Conservation (phyloP, 2,113 vertebrate genomes). For the Hemiprocne comata region DNA sequence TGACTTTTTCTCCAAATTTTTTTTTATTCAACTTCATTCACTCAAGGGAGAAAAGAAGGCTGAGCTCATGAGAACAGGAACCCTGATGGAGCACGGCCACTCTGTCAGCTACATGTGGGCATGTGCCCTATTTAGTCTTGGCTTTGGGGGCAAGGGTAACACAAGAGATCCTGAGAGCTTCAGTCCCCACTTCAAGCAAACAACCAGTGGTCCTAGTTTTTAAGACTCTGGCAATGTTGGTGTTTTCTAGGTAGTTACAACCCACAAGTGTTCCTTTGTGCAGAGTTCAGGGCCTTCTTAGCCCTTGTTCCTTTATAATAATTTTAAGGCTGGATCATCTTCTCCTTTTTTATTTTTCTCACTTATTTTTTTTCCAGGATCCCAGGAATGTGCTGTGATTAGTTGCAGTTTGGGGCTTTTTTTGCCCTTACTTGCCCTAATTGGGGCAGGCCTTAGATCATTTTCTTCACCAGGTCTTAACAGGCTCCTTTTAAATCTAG, state of each 20-base stretch:
- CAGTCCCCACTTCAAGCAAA: not conserved
- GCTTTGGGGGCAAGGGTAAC: not conserved
- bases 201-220: not conserved
- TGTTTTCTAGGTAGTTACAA: not conserved
- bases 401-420: not conserved
- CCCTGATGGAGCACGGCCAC: not conserved
- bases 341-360: not conserved
- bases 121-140: not conserved
- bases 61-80: not conserved
- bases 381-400: not conserved
- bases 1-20: slow-evolving; percentile 1
- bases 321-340: not conserved
- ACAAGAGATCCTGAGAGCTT: not conserved
- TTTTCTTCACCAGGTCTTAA: not conserved
- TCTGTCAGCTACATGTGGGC: not conserved
- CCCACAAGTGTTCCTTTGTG: not conserved
- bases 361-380: not conserved
- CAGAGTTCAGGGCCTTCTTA: not conserved
- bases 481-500: not conserved
- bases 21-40: not conserved
- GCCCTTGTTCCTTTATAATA: not conserved
- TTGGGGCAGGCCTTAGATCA: not conserved
- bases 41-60: not conserved
- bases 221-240: not conserved
- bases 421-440: not conserved